These are phyloP conservation scores for Takifugu bimaculatus DNA, from an alignment of 2,113 vertebrate genomes.

Conservation along the genomic window DNA sequence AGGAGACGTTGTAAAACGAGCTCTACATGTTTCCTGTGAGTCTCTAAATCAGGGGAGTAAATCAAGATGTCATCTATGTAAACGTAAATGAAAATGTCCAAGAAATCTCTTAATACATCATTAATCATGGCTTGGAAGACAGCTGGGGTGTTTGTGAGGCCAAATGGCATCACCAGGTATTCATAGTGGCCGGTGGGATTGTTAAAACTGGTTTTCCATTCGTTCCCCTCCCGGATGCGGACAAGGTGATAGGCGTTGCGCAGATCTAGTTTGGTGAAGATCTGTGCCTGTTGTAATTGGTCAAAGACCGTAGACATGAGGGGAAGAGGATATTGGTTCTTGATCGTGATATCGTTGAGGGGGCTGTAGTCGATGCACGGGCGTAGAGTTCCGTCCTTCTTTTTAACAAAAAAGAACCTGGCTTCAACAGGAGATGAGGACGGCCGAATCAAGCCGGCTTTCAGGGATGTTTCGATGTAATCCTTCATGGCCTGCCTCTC, in stretches of 20 bases:
- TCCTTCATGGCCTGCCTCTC: too few relatives aligned
- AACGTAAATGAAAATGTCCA: background rate
- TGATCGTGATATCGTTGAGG: background rate
- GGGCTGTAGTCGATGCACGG: background rate
- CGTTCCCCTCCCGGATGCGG: background rate
- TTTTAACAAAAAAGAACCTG: background rate
- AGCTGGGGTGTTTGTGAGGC: background rate
- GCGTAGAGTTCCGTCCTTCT: background rate
- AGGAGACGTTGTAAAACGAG: background rate
- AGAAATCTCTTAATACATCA: background rate
- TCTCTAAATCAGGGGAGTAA: background rate
- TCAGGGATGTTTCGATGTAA: too few relatives aligned
- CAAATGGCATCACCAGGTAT: background rate
- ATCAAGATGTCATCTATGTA: background rate
- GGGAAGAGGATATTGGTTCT: background rate
- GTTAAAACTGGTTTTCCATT: background rate
- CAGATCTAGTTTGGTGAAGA: background rate
- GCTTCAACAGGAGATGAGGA: too few relatives aligned
- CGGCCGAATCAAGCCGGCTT: too few relatives aligned
- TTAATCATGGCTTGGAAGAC: background rate
- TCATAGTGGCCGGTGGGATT: background rate
- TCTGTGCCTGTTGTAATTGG: background rate
- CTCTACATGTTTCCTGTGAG: background rate
- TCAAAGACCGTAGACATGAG: background rate
- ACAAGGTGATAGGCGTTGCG: background rate